Conservation (phyloP, 2,797 vertebrate genomes). For the Decapterus maruadsi region DNA sequence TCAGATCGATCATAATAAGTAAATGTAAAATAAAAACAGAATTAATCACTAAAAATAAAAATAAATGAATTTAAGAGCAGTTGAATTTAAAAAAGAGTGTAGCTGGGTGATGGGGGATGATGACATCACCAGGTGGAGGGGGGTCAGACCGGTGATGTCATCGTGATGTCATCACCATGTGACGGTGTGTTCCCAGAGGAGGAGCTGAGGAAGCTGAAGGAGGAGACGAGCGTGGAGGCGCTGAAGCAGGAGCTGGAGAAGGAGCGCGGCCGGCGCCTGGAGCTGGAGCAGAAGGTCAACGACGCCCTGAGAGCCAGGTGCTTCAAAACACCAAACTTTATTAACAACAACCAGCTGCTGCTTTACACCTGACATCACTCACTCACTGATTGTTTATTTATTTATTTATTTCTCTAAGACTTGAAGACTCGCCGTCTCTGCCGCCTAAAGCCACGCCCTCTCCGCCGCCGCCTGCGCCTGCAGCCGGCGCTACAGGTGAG, state of each 20-base stretch:
- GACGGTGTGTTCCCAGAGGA: constrained; percentile 87
- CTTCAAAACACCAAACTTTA: not conserved
- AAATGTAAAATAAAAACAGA: no score
- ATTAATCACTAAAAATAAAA: no score
- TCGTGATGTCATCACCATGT: no score
- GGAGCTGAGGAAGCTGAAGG: constrained; percentile 93
- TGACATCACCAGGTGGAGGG: not conserved
- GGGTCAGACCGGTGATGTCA: no score
- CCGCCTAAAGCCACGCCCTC: constrained; percentile 81
- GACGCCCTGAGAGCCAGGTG: constrained; percentile 90
- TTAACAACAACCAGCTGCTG: not conserved
- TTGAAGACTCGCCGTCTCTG: constrained; percentile 87
- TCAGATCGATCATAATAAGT: no score
- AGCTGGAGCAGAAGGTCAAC: constrained; percentile 93
- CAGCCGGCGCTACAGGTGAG: constrained; percentile 86
- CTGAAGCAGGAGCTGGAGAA: constrained; percentile 94
- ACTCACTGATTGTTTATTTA: no score
- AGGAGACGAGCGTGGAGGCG: constrained; percentile 90
- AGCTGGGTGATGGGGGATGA: no score
- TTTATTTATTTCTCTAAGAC: constrained; percentile 83
- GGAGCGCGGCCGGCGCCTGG: constrained; percentile 89
- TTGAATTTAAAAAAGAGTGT: no score
- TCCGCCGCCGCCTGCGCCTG: constrained; percentile 48
- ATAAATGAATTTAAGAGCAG: no score
- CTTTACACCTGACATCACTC: not conserved